Evolutionary conservation across 2,888 invertebrate genomes (phyloP), one percentile per base, ranked within the genome.

Genomic region (Cerastis rubricosa): DNA sequence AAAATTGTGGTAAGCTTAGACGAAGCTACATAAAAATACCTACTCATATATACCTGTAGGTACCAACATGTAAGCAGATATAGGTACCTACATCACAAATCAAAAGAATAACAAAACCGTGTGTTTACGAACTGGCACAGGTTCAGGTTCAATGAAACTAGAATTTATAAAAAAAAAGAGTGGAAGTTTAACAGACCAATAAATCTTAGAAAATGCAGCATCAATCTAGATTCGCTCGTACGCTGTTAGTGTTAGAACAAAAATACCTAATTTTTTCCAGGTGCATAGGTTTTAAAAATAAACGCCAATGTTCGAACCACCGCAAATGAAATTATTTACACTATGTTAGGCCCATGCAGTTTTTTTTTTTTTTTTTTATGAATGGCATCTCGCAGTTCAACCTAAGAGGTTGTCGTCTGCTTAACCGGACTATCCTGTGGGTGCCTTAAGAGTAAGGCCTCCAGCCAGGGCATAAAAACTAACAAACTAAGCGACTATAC

Each of bases 61-160:
- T 49, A 22, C 9, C 49, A 22, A 49, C 49, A 22, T 9, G 22
- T 49, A 22, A 22, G 49, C 19, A 49, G 49, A 49, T 49, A 49
- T 22, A 8, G 2, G 9, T 51, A 9, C 51, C 51, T 35, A 35
- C 35, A 35, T 35, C 35, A 35, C 35, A 35, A 1, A 35, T 3
- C 35, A 35, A 35, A 35, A 35, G 35, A 40, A 51, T 61, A 35
- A 72, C 25, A 51, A 35, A 75, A 45, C 3, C 17, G 2, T 22
- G 6, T 59, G 76, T 76, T 81, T 29, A 69, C 43, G 14, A 0
- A 14, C 17, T 66, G 25, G 14, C 14, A 47, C 51, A 66, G 57
- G 79, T 81, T 80, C 59, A 61, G 54, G 81, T 80, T 83, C 78
- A 83, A 68, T 83, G 78, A 51, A 83, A 78, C 80, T 40, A 78